Percentiles rank a stretch among this genome's conserved stretches.
Conservation (phyloP, 2,113 vertebrate species). For the Theristicus caerulescens region DNA sequence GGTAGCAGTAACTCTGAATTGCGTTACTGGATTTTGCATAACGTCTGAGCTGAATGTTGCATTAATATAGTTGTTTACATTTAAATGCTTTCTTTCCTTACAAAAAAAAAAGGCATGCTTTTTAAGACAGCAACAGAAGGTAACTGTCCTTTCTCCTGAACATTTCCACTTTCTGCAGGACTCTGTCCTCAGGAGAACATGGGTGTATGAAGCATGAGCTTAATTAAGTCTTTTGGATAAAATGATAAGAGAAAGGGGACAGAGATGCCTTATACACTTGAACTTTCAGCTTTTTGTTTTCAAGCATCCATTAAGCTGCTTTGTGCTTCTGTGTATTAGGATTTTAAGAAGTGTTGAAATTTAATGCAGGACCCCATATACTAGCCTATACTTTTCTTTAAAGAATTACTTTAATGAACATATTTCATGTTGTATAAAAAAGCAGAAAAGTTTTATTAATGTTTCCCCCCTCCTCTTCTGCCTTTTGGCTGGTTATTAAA, state of each 20-base stretch:
- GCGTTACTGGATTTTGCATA: background rate
- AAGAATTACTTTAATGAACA: background rate
- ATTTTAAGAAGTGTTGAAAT: background rate
- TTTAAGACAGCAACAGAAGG: background rate
- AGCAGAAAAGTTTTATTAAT: background rate
- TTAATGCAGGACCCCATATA: background rate
- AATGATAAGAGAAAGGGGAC: background rate
- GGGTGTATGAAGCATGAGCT: background rate
- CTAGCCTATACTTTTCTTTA: background rate
- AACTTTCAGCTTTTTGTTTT: background rate
- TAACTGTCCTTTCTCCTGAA: background rate
- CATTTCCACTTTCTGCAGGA: background rate
- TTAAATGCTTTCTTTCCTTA: background rate
- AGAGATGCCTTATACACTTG: background rate
- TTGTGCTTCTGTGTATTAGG: background rate
- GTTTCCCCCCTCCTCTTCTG: rapidly evolving
- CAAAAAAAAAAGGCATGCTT: background rate
- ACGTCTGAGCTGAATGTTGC: background rate
- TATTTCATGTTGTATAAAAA: background rate
- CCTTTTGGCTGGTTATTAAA: background rate
- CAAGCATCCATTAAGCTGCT: background rate
- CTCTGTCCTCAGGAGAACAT: background rate
- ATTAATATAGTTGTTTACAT: background rate
- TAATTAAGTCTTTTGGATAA: background rate
- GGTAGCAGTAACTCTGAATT: background rate